Evolutionary conservation across 2,888 invertebrate genomes (phyloP), one percentile per base, ranked within the genome.

Genomic region (Mantis religiosa): DNA sequence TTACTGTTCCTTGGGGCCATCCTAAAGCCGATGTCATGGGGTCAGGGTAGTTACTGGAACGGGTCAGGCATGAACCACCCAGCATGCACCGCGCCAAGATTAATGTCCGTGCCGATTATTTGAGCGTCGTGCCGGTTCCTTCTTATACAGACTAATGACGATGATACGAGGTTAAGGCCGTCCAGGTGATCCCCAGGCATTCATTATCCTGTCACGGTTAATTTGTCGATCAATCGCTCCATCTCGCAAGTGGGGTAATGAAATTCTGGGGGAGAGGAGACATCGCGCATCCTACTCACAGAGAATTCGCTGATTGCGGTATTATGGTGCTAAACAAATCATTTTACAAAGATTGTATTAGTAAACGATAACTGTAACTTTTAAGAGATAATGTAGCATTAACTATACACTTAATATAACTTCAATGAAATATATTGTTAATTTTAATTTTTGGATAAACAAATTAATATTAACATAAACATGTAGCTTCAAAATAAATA

Each of bases 101-200:
- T 71, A 71, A 71, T 71, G 54, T 71, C 54, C 54, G 54, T 71
- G 54, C 54, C 20, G 54, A 71, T 71, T 71, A 71, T 71, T 71
- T 71, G 54, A 71, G 54, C 54, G 54, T 71, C 54, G 54, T 71
- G 54, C 54, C 54, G 54, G 54, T 71, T 71, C 54, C 54, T 71
- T 71, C 54, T 71, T 71, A 71, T 71, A 20, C 54, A 71, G 54
- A 86, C 28, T 86, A 81, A 86, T 7, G 82, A 87, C 41, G 87
- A 87, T 87, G 87, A 34, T 87, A 87, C 41, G 87, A 54, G 87
- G 87, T 82, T 87, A 82, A 87, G 87, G 87, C 41, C 30, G 41
- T 34, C 82, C 28, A 82, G 87, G n/a, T 34, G 82, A 87, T 30
- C 82, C 54, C 27, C 28, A 87, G 28, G 81, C 82, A 87, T 87